Percentiles rank a stretch among this genome's conserved stretches.
Evolutionary conservation across 1,140 invertebrate genomes (phyloP).

Genomic region (Druon quercuslanigerum): DNA sequence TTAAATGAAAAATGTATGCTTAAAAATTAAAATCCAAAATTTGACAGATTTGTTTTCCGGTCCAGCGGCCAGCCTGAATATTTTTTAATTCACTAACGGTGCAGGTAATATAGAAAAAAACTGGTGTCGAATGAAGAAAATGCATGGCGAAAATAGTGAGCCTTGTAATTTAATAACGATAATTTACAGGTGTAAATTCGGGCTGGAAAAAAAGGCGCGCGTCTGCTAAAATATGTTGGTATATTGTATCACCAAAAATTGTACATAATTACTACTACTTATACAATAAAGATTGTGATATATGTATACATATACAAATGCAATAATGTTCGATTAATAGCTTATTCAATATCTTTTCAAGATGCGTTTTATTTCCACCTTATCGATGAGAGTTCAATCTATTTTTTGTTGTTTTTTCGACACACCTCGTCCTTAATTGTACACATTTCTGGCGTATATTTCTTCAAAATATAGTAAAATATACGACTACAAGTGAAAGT

Average conservation of each 20-base stretch:
- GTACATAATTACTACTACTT: conserved; percentile 64
- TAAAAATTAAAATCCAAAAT: too few species aligned
- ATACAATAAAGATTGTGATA: conserved; percentile 60
- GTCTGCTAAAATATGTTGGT: conserved; percentile 69
- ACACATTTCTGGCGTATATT: conserved; percentile 32
- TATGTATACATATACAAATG: conserved; percentile 55
- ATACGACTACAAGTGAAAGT: conserved; percentile 42
- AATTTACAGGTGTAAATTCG: too few species aligned
- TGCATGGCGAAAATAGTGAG: too few species aligned
- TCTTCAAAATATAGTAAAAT: conserved; percentile 44
- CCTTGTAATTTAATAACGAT: too few species aligned
- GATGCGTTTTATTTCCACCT: background rate
- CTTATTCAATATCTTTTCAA: conserved; percentile 33
- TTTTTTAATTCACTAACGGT: too few species aligned
- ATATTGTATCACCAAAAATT: conserved; percentile 69
- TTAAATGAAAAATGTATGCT: too few species aligned
- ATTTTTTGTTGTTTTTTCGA: background rate
- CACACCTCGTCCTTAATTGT: conserved; percentile 1
- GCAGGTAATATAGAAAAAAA: too few species aligned
- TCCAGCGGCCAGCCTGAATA: too few species aligned
- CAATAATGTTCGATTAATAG: conserved; percentile 39
- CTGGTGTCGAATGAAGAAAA: too few species aligned
- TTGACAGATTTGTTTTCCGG: too few species aligned
- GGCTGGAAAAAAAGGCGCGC: too few species aligned
- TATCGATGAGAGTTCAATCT: conserved; percentile 11